A percentile compares a stretch with the other conserved stretches of the same genome.
phyloP scores from a whole-genome alignment of 2,888 invertebrate species.

The Arrhopalites spinosus region DNA sequence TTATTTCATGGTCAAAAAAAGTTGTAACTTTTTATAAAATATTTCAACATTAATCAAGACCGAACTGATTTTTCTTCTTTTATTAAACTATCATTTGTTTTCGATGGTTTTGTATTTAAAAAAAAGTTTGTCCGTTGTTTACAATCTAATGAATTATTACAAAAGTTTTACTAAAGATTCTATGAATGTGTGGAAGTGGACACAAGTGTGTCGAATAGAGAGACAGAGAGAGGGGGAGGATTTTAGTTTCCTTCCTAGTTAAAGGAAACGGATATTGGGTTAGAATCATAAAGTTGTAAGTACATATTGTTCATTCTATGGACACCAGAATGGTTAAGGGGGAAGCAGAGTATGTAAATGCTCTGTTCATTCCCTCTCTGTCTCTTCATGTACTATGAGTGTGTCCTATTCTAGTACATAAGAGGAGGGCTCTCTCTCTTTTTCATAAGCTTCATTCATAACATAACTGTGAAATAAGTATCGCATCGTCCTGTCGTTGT shows the following conservation, averaged over 20 bases:
- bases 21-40: too few relatives aligned
- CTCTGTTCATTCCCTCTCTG: too few relatives aligned
- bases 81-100: not conserved
- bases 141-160: not conserved
- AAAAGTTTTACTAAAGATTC: not conserved
- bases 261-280: conserved; percentile 26
- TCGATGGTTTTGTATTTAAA: not conserved
- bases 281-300: conserved; percentile 1
- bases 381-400: too few relatives aligned
- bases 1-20: not conserved
- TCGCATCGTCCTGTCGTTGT: not conserved
- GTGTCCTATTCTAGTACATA: too few relatives aligned
- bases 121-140: not conserved
- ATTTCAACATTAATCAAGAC: too few relatives aligned
- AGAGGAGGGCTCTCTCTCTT: too few relatives aligned
- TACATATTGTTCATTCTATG: conserved; percentile 10
- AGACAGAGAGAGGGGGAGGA: not conserved
- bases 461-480: not conserved
- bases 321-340: not conserved
- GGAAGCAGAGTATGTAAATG: not conserved
- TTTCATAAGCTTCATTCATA: conserved; percentile 18
- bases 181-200: not conserved
- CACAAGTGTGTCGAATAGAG: not conserved
- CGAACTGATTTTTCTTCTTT: too few relatives aligned
- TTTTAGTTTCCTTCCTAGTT: conserved; percentile 3